Evolutionary conservation across 2,113 vertebrate genomes (phyloP).

Genomic region (Euleptes europaea): DNA sequence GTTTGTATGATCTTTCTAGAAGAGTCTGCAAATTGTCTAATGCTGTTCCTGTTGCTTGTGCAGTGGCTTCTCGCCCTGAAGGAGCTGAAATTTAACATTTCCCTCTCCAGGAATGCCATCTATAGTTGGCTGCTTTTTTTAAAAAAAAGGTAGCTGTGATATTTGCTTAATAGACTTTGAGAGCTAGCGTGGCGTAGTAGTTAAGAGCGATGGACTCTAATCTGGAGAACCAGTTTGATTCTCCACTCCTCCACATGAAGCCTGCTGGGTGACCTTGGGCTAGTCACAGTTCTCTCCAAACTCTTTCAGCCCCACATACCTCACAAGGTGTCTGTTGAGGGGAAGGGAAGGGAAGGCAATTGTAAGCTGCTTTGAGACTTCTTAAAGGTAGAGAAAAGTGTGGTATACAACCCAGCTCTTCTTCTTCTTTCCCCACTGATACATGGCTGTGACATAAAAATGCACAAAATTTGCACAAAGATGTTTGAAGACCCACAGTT

Average conservation of each 20-base stretch:
- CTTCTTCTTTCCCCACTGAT: neutral
- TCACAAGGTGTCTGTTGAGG: too few species aligned
- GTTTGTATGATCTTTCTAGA: neutral
- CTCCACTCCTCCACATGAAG: too few species aligned
- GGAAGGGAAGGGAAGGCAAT: too few species aligned
- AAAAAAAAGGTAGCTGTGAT: neutral
- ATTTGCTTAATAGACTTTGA: neutral
- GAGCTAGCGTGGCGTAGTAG: too few species aligned
- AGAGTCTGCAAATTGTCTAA: neutral
- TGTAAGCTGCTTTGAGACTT: too few species aligned
- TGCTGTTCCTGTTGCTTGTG: neutral
- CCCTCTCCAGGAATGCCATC: neutral
- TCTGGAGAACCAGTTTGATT: too few species aligned
- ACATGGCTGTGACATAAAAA: neutral
- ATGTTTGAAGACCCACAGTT: neutral
- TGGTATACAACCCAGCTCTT: too few species aligned
- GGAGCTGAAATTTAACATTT: neutral
- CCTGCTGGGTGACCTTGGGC: too few species aligned
- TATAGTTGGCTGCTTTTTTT: neutral
- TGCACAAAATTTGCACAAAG: neutral
- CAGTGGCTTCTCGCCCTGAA: neutral
- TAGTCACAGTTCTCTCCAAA: too few species aligned
- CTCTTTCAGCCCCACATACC: too few species aligned
- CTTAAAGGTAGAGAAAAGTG: too few species aligned
- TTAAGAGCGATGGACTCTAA: too few species aligned